Evolutionary conservation across 2,888 invertebrate species (phyloP).

Genomic region (Lissocephala sabroskyi): DNA sequence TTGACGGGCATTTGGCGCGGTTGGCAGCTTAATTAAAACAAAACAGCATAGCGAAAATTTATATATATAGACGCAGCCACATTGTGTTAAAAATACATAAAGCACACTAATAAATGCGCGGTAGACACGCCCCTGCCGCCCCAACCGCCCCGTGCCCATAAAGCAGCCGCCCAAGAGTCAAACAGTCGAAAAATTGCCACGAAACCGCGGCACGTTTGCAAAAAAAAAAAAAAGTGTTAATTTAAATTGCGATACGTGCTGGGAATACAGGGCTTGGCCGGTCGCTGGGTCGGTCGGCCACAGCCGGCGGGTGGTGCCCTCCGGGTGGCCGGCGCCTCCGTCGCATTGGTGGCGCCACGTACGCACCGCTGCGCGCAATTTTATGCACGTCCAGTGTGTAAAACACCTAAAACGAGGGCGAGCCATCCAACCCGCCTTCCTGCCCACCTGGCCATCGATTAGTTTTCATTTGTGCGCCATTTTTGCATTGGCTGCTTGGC

Average conservation of each 20-base stretch:
- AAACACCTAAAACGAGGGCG: conserved; percentile 57
- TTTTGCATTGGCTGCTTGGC: conserved; percentile 45
- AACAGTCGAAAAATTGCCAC: conserved; percentile 28
- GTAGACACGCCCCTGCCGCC: conserved; percentile 1
- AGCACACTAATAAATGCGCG: conserved; percentile 18
- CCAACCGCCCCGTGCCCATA: not conserved
- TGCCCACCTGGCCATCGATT: conserved; percentile 48
- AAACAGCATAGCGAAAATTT: conserved; percentile 26
- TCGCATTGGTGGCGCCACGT: conserved; percentile 26
- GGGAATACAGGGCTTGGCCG: conserved; percentile 38
- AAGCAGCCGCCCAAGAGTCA: conserved; percentile 12
- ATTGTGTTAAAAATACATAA: conserved; percentile 13
- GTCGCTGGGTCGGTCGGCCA: too few species aligned
- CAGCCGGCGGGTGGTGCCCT: not conserved
- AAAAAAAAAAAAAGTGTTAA: conserved; percentile 64
- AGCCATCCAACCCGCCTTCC: too few species aligned
- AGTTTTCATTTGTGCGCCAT: conserved; percentile 60
- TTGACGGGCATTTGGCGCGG: too few species aligned
- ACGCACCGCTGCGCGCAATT: conserved; percentile 51
- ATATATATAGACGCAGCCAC: not conserved
- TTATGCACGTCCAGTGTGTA: conserved; percentile 65
- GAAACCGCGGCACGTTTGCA: conserved; percentile 61
- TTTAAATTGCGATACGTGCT: conserved; percentile 68
- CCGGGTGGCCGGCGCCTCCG: not conserved
- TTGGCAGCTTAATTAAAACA: conserved; percentile 48